Percentiles rank a stretch among this genome's conserved stretches.
Evolutionary conservation across 1,140 invertebrate genomes (phyloP).

Genomic region (Apocrypta bakeri): DNA sequence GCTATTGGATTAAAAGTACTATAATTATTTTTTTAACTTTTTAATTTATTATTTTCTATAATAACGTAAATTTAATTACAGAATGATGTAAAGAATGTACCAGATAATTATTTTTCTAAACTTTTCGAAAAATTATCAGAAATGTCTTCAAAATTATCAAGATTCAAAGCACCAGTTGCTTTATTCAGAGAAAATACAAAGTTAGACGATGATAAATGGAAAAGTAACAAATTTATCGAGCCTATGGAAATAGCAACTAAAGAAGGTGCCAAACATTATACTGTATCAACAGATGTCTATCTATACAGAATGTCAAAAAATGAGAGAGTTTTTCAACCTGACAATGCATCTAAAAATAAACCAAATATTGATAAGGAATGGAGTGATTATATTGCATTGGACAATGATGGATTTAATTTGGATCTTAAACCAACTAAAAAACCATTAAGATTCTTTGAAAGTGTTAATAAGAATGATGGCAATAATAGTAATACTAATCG

Average conservation of each 20-base stretch:
- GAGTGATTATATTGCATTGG: constrained; percentile 43
- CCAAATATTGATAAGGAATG: background rate
- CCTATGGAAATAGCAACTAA: constrained; percentile 29
- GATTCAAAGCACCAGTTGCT: constrained; percentile 35
- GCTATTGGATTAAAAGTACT: constrained; percentile 67
- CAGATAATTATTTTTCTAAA: constrained; percentile 56
- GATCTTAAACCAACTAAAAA: background rate
- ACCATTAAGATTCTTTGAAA: constrained; percentile 38
- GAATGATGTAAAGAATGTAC: constrained; percentile 49
- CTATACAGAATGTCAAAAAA: constrained; percentile 44
- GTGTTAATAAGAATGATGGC: constrained; percentile 15
- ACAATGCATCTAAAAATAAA: background rate
- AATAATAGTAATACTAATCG: constrained; percentile 32
- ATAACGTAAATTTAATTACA: constrained; percentile 34
- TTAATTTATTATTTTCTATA: constrained; percentile 18
- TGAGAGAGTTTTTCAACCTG: constrained; percentile 45
- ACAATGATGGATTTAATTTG: constrained; percentile 3
- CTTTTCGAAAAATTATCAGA: constrained; percentile 56
- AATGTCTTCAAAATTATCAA: constrained; percentile 48
- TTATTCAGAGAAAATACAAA: constrained; percentile 33
- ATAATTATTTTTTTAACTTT: background rate
- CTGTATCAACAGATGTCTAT: constrained; percentile 38
- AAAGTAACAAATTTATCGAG: background rate
- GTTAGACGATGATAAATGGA: background rate
- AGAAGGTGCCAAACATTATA: background rate